phyloP scores from a whole-genome alignment of 2,113 vertebrate genomes.

The Poeciliopsis prolifica region DNA sequence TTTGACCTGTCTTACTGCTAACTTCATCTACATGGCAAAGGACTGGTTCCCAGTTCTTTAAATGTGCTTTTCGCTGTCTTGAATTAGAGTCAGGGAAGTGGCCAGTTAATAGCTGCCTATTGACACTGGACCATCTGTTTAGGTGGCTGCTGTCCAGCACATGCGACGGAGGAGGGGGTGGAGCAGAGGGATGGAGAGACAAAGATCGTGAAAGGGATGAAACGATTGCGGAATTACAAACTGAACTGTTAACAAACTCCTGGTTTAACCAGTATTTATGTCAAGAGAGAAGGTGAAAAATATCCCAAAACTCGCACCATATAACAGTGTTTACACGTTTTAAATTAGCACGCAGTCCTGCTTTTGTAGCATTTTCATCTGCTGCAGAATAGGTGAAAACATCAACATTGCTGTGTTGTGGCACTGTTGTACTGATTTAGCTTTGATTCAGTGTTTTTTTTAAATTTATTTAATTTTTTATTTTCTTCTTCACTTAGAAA shows the following conservation, averaged over 20 bases:
- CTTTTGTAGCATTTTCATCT: conserved; percentile 20
- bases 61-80: conserved; percentile 73
- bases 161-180: conserved; percentile 21
- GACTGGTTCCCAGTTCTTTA: conserved; percentile 56
- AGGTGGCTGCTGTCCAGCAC: conserved; percentile 84
- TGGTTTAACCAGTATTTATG: conserved; percentile 42
- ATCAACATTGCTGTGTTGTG: conserved; percentile 23
- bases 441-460: conserved; percentile 25
- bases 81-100: conserved; percentile 78
- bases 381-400: conserved; percentile 19
- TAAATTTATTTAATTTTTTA: not conserved
- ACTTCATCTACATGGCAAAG: conserved; percentile 30
- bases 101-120: conserved; percentile 92
- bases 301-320: conserved; percentile 21
- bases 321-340: conserved; percentile 44
- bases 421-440: conserved; percentile 22
- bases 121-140: conserved; percentile 92
- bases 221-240: conserved; percentile 51
- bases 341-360: conserved; percentile 49
- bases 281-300: conserved; percentile 12
- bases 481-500: not conserved
- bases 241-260: conserved; percentile 52
- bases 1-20: conserved; percentile 22
- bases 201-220: conserved; percentile 40
- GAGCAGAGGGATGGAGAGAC: conserved; percentile 12